phyloP scores from a whole-genome alignment of 2,888 invertebrate genomes.

The Merodon equestris region DNA sequence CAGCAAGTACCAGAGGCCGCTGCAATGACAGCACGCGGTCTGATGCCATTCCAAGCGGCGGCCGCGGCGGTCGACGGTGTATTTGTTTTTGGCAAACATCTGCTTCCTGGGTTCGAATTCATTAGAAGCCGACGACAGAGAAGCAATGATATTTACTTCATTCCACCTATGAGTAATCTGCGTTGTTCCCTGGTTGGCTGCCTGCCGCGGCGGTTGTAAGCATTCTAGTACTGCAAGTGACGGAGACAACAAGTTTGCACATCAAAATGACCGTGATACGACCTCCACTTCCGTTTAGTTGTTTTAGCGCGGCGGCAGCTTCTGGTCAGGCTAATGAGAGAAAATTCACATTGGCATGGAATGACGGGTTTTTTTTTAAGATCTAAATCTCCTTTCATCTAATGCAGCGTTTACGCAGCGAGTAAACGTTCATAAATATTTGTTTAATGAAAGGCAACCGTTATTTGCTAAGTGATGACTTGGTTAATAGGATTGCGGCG shows the following conservation, averaged over 20 bases:
- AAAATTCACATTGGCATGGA: too few species aligned
- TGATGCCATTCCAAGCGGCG: slow-evolving; percentile 20
- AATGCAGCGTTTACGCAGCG: too few species aligned
- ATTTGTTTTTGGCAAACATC: slow-evolving; percentile 68
- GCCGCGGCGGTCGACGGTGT: slow-evolving; percentile 7
- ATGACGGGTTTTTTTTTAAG: too few species aligned
- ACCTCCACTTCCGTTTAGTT: neutral
- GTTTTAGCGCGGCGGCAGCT: neutral
- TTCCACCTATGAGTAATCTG: slow-evolving; percentile 26
- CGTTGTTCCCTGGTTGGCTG: slow-evolving; percentile 6
- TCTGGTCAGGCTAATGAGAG: slow-evolving; percentile 4
- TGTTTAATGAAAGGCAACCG: too few species aligned
- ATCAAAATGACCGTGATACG: slow-evolving; percentile 54
- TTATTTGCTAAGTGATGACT: too few species aligned
- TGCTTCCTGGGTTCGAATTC: slow-evolving; percentile 65
- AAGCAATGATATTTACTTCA: slow-evolving; percentile 20
- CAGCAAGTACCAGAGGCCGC: neutral
- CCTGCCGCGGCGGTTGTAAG: slow-evolving; percentile 15
- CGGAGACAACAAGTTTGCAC: slow-evolving; percentile 49
- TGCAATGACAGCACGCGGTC: slow-evolving; percentile 26
- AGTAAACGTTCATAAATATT: too few species aligned
- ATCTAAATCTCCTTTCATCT: too few species aligned
- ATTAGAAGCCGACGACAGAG: slow-evolving; percentile 53
- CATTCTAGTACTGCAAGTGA: slow-evolving; percentile 22
- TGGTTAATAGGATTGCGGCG: neutral